These are phyloP conservation scores for Megaleporinus macrocephalus DNA, from an alignment of 2,113 vertebrate species.

Conservation along the genomic window DNA sequence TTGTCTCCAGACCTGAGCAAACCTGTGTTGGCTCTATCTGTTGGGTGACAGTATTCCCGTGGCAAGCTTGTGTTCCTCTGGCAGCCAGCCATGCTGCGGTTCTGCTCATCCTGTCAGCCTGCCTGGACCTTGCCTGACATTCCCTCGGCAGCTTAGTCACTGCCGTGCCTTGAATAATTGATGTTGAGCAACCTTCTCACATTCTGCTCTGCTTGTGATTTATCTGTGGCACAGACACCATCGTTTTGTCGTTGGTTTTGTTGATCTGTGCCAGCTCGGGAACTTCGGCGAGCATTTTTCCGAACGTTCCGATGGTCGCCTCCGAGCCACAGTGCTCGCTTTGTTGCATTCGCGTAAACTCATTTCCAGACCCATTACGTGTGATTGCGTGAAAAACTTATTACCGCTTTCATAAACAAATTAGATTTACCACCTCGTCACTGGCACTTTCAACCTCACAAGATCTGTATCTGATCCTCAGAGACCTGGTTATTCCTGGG, in stretches of 20 bases:
- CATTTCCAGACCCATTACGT: constrained; percentile 1
- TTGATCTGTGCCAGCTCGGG: neutral
- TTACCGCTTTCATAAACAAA: neutral
- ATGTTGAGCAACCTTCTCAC: constrained; percentile 34
- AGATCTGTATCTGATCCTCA: constrained; percentile 16
- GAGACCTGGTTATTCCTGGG: neutral
- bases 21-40: neutral
- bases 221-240: neutral
- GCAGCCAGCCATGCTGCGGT: constrained; percentile 6
- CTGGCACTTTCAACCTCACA: neutral
- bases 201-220: constrained; percentile 6
- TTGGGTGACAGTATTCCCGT: neutral
- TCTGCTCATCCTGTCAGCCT: neutral
- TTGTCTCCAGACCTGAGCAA: neutral
- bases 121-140: neutral
- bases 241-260: neutral
- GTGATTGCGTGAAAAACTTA: neutral
- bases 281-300: neutral
- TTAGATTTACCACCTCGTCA: neutral
- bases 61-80: neutral
- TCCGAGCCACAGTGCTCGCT: neutral
- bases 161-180: constrained; percentile 43
- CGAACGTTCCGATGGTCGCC: neutral
- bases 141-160: constrained; percentile 39
- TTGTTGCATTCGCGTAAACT: neutral